Evolutionary conservation across 1,140 invertebrate species (phyloP).

Genomic region (Nebria ingens): DNA sequence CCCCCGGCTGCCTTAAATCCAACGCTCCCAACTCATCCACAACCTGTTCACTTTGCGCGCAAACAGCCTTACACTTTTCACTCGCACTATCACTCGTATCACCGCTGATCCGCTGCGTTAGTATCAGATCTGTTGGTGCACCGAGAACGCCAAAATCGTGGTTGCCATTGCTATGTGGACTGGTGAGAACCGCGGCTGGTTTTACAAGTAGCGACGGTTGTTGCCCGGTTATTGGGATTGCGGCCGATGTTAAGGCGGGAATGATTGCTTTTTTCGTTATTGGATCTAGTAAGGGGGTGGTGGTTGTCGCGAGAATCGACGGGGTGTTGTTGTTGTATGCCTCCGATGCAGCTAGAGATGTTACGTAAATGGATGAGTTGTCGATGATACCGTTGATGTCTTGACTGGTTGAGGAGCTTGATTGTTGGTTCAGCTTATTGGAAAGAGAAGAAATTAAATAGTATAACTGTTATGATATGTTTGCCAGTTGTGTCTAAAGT

Average conservation of each 20-base stretch:
- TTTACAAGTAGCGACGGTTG: constrained; percentile 16
- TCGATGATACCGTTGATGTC: constrained; percentile 63
- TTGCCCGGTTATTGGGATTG: constrained; percentile 26
- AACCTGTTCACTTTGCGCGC: background rate
- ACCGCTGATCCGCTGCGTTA: background rate
- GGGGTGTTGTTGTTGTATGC: constrained; percentile 37
- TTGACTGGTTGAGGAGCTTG: constrained; percentile 42
- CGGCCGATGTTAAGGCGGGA: constrained; percentile 32
- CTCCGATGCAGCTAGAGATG: constrained; percentile 56
- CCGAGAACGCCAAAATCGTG: background rate
- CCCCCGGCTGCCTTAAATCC: constrained; percentile 19
- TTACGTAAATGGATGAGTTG: constrained; percentile 67
- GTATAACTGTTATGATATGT: too few relatives aligned
- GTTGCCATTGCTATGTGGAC: constrained; percentile 14
- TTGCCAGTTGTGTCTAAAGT: too few relatives aligned
- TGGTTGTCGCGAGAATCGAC: constrained; percentile 15
- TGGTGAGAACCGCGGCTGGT: constrained; percentile 16
- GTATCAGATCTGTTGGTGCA: background rate
- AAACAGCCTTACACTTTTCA: background rate
- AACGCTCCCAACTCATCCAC: background rate
- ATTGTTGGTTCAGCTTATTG: constrained; percentile 52
- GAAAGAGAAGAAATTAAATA: background rate
- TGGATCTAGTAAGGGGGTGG: constrained; percentile 24
- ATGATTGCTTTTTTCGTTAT: constrained; percentile 33
- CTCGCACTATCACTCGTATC: background rate